Percentiles rank a stretch among this genome's conserved stretches.
Evolutionary conservation across 2,113 vertebrate species (phyloP).

Genomic region (Oreochromis niloticus): DNA sequence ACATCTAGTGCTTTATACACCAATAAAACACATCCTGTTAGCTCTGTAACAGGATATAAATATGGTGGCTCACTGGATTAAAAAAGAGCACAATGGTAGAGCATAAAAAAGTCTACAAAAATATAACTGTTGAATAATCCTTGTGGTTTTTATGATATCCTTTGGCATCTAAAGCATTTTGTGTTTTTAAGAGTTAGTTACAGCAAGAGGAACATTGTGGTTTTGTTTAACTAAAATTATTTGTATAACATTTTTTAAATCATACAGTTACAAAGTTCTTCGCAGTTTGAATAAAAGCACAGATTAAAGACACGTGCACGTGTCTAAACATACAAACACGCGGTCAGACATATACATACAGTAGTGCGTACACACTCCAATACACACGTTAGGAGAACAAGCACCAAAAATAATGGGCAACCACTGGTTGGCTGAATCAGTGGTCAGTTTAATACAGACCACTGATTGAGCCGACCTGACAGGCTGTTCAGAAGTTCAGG

Average conservation of each 20-base stretch:
- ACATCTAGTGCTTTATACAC: not conserved
- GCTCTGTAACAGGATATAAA: not conserved
- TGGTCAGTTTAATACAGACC: not conserved
- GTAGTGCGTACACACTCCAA: not conserved
- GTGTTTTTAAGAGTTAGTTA: not conserved
- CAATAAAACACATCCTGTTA: not conserved
- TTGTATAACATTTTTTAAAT: not conserved
- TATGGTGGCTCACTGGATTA: not conserved
- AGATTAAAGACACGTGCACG: not conserved
- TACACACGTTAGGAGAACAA: not conserved
- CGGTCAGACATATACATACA: not conserved
- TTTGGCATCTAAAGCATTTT: not conserved
- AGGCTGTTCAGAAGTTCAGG: not conserved
- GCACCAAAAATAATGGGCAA: not conserved
- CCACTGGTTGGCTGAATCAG: not conserved
- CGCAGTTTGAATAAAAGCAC: not conserved
- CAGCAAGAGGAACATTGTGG: not conserved
- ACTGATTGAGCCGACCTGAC: not conserved
- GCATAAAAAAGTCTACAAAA: not conserved
- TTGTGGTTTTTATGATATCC: not conserved
- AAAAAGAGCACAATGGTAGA: not conserved
- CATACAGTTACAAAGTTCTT: not conserved
- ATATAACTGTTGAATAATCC: not conserved
- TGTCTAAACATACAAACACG: not conserved
- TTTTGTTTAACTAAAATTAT: accelerated